Conservation (phyloP, 2,888 invertebrate genomes). For the Oscheius sp. region DNA sequence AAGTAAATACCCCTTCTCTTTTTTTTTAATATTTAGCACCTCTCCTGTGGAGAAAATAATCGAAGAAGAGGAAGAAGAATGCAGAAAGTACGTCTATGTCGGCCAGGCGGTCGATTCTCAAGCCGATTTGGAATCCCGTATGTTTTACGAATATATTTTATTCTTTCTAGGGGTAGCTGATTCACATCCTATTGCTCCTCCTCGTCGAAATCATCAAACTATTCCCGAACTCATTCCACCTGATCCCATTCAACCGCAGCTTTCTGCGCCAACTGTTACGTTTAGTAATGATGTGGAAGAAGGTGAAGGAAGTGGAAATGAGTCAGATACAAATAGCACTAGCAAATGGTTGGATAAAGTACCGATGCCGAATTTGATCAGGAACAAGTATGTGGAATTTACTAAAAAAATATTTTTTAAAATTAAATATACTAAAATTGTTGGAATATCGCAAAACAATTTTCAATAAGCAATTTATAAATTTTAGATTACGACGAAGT, state of each 20-base stretch:
- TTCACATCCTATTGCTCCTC: slow-evolving; percentile 4
- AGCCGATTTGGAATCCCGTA: slow-evolving; percentile 13
- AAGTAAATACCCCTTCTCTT: background rate
- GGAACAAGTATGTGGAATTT: slow-evolving; percentile 30
- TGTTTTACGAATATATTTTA: background rate
- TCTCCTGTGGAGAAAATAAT: background rate
- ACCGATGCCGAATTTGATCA: slow-evolving; percentile 24
- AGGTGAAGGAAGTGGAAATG: slow-evolving; percentile 28
- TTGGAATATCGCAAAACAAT: no score
- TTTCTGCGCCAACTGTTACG: slow-evolving; percentile 7
- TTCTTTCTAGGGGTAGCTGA: background rate
- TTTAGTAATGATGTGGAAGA: slow-evolving; percentile 15
- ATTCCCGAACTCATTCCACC: background rate
- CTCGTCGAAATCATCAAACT: background rate
- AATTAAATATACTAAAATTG: no score
- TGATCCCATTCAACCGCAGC: background rate
- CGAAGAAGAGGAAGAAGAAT: slow-evolving; percentile 36
- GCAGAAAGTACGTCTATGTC: slow-evolving; percentile 35
- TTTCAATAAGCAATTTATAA: no score
- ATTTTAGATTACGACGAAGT: slow-evolving; percentile 16
- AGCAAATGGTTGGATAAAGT: slow-evolving; percentile 32
- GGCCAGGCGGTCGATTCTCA: slow-evolving; percentile 39
- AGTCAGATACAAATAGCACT: slow-evolving; percentile 35
- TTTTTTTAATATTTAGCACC: background rate
- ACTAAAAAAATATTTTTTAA: no score